These are phyloP conservation scores for Drosophila borealis DNA, from an alignment of 2,888 invertebrate genomes.

Conservation along the genomic window DNA sequence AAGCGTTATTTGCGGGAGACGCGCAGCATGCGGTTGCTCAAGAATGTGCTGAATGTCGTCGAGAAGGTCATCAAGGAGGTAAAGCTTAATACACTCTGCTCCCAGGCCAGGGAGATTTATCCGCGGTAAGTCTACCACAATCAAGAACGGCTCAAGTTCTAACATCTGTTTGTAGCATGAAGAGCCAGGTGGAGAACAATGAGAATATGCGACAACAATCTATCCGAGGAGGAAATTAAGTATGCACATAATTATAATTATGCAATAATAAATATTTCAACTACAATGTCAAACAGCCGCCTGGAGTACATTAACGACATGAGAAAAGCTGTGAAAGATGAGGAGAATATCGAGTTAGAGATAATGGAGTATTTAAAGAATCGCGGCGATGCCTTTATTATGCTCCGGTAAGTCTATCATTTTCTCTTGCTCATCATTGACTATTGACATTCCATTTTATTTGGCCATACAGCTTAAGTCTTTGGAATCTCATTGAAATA, in stretches of 20 bases:
- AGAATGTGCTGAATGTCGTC: slow-evolving; percentile 70
- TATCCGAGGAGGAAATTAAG: slow-evolving; percentile 79
- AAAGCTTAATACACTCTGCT: slow-evolving; percentile 80
- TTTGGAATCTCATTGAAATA: slow-evolving; percentile 81
- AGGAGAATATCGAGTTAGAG: slow-evolving; percentile 55
- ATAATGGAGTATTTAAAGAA: slow-evolving; percentile 64
- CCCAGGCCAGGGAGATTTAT: slow-evolving; percentile 80
- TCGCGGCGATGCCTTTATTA: slow-evolving; percentile 70
- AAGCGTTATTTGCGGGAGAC: slow-evolving; percentile 83
- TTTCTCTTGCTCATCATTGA: no score
- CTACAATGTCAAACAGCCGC: slow-evolving; percentile 59
- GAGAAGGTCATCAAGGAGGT: slow-evolving; percentile 80
- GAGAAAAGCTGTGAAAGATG: slow-evolving; percentile 47
- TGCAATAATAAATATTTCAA: neutral
- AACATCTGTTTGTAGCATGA: slow-evolving; percentile 62
- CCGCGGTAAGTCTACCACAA: slow-evolving; percentile 70
- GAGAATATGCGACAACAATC: slow-evolving; percentile 74
- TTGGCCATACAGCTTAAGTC: slow-evolving; percentile 52
- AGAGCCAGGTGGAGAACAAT: slow-evolving; percentile 75
- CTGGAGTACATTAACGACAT: slow-evolving; percentile 67
- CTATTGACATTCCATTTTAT: no score
- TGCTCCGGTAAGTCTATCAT: slow-evolving; percentile 67
- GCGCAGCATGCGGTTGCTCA: slow-evolving; percentile 78
- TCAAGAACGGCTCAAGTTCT: no score
- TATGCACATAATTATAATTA: slow-evolving; percentile 38